phyloP scores from a whole-genome alignment of 2,113 vertebrate species.

The Polyodon spathula region DNA sequence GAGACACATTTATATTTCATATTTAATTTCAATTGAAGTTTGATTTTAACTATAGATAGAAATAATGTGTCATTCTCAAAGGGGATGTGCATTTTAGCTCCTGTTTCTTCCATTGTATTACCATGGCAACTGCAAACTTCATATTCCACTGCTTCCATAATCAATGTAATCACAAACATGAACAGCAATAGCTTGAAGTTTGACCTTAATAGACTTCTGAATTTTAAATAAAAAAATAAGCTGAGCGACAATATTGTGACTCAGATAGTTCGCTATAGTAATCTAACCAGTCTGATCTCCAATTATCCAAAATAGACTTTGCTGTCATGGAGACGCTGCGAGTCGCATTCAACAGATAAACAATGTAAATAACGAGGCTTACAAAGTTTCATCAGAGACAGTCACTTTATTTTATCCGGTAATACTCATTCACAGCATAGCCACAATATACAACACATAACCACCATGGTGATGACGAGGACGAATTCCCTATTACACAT shows the following conservation, averaged over 20 bases:
- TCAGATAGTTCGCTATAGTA: background rate
- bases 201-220: background rate
- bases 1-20: no score
- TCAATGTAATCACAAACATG: background rate
- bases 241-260: background rate
- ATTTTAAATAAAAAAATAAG: background rate
- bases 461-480: no score
- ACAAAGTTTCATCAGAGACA: no score
- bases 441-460: no score
- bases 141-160: background rate
- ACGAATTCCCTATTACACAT: no score
- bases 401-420: no score
- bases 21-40: no score
- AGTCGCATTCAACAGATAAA: no score
- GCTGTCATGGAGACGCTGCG: conserved; percentile 13
- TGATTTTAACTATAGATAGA: no score
- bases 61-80: no score
- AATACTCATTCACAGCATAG: no score
- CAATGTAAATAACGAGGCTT: no score
- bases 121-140: background rate
- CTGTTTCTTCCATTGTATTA: background rate
- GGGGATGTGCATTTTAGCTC: background rate
- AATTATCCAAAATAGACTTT: conserved; percentile 14
- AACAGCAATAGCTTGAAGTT: background rate
- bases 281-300: conserved; percentile 22